Base-by-base conservation (phyloP, 2,888 invertebrate species). In the Agriopis aurantiaria region DNA sequence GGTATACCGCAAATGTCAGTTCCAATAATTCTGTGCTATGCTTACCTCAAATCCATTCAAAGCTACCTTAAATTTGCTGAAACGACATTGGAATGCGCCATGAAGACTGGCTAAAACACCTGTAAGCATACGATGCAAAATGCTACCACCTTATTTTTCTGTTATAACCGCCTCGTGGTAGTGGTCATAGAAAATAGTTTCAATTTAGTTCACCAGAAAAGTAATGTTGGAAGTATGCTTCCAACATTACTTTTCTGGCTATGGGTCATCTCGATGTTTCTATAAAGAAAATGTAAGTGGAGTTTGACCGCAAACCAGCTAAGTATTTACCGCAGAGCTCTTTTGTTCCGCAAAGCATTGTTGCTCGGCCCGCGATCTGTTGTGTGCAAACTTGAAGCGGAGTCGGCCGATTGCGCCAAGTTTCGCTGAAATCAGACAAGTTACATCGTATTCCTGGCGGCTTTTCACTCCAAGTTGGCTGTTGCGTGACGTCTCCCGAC, bases 301-400 rank as follows among this genome's bases (percentile, higher is more conserved):
- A 63, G 45, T 71, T 64, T 45, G 51, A 63, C 63, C 62, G 55
- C 52, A 56, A 70, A 61, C 73, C 80, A 83, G 83, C 62, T 40
- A 71, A 73, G 87, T 87, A 88, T 87, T 81, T 75, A 81, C 82
- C 84, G 85, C 57, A 9, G 52, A 85, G 87, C 81, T 84, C 89
- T 88, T 88, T 92, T 92, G 91, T 92, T 89, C 88, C 81, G 78
- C 74, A 76, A 72, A 82, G 87, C 87, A 91, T 92, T 92, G 91
- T 91, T 89, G 88, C 83, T 82, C 85, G 80, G 83, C 83, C 86
- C 78, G 79, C 81, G 85, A 87, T 86, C 87, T 84, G 85, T 83
- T 85, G 87, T 85, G 82, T 82, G 82, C 83, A 82, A 91, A 91
- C 85, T 89, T 89, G 80, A 84, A 79, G 80, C 82, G 80, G 85